Evolutionary conservation across 2,888 invertebrate genomes (phyloP), one percentile per base, ranked within the genome.

Genomic region (Hesperia comma): DNA sequence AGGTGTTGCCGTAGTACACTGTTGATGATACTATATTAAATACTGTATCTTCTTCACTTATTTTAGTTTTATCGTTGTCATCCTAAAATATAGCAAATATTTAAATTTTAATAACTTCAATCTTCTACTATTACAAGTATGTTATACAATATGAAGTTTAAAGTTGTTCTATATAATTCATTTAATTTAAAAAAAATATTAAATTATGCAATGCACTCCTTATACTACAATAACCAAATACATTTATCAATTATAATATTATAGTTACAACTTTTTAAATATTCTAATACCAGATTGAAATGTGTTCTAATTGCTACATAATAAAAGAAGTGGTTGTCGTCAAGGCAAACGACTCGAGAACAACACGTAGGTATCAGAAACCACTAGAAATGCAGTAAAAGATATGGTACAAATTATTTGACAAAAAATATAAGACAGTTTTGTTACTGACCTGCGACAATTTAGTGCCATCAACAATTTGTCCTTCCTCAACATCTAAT

Each of bases 1-100:
- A 95, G 61, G 94, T 92, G 74, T 94, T 93, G 53, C 95, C 95
- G 81, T 94, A 94, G 74, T 94, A 94, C 61, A 95, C 94, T 33
- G 96, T 96, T 58, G 96, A 95, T 62, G 95, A 95, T 77, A 96
- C 95, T 76, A 96, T 96, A 80, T 95, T 95, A 80, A 96, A 96
- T 69, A 96, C 93, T 56, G 95, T 93, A 85, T 97, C 96, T 77
- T 95, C 95, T 77, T 93, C 94, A 82, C 84, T 81, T 75, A 87
- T 80, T 79, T 83, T 83, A 58, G 83, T 67, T 75, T 92, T 91
- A 64, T 88, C 91, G 76, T 84, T 73, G 19, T 90, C 90, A 83
- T 90, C 90, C 91, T 92, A 80, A 71, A 88, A 76, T 53, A 17
- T n/a, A 32, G 7, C 15, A 60, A 26, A 46, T 40, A 32, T 37